These are phyloP conservation scores for Pontoporia blainvillei DNA, from an alignment of 2,113 vertebrate genomes.

Conservation along the genomic window DNA sequence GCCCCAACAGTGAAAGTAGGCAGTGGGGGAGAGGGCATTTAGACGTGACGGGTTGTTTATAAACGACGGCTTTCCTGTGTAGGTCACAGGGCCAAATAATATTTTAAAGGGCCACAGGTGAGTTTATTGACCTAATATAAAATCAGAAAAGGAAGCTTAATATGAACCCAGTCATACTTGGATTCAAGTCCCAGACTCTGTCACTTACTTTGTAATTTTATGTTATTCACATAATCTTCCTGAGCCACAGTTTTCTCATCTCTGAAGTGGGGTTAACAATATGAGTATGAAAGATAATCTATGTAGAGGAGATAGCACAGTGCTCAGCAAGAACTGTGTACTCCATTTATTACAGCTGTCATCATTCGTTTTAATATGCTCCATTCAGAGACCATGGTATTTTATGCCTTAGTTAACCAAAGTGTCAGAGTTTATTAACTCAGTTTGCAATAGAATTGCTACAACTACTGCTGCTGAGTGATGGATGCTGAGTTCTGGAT, in stretches of 20 bases:
- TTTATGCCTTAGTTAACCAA: not conserved
- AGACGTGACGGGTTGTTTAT: not conserved
- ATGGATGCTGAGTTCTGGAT: not conserved
- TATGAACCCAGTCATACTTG: not conserved
- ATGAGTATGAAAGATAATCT: not conserved
- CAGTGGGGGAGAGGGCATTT: not conserved
- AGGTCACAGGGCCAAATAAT: not conserved
- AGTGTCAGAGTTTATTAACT: not conserved
- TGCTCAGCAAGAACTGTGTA: not conserved
- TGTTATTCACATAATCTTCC: not conserved
- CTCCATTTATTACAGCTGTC: not conserved
- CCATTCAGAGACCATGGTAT: not conserved
- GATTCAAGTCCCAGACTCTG: not conserved
- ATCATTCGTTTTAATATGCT: not conserved
- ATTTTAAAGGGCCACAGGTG: not conserved
- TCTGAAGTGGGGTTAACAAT: not conserved
- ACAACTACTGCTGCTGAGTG: not conserved
- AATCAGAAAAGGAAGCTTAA: not conserved
- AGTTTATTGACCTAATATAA: not conserved
- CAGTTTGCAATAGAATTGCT: not conserved
- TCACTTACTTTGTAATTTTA: not conserved
- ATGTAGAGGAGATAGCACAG: not conserved
- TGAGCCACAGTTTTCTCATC: not conserved
- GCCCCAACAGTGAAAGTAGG: not conserved
- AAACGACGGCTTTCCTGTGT: not conserved